phyloP scores from a whole-genome alignment of 2,888 invertebrate genomes.

The Cremastobaeus sp. region DNA sequence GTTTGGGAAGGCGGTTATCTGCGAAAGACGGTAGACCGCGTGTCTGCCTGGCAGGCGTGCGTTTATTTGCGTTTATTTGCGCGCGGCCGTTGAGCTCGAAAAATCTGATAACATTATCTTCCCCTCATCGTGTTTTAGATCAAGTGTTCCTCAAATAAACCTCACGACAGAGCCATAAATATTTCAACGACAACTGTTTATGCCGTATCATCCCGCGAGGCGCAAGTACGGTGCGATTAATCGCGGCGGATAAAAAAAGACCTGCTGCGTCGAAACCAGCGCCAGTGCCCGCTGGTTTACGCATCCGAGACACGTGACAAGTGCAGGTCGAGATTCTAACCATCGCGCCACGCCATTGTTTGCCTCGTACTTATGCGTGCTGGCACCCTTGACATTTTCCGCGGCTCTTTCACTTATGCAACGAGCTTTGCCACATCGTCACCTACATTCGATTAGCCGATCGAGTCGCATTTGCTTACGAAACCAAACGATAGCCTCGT shows the following conservation, averaged over 20 bases:
- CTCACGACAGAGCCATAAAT: slow-evolving; percentile 35
- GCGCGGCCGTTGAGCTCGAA: slow-evolving; percentile 19
- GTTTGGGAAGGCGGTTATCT: slow-evolving; percentile 44
- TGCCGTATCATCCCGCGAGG: slow-evolving; percentile 23
- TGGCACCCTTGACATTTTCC: slow-evolving; percentile 73
- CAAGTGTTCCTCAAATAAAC: slow-evolving; percentile 52
- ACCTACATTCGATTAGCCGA: slow-evolving; percentile 66
- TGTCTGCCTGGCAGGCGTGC: slow-evolving; percentile 43
- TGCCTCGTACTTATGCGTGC: slow-evolving; percentile 57
- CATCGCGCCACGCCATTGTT: slow-evolving; percentile 49
- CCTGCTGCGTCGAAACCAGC: too few species aligned
- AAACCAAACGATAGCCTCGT: not conserved
- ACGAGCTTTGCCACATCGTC: slow-evolving; percentile 66
- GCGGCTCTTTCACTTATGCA: slow-evolving; percentile 73
- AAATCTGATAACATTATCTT: slow-evolving; percentile 53
- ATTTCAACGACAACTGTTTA: slow-evolving; percentile 43
- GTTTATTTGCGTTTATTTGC: slow-evolving; percentile 48
- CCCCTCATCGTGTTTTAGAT: slow-evolving; percentile 40
- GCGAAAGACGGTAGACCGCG: slow-evolving; percentile 48
- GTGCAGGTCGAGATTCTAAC: too few species aligned
- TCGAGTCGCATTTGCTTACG: slow-evolving; percentile 28
- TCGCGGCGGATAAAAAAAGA: slow-evolving; percentile 25
- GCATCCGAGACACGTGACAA: too few species aligned
- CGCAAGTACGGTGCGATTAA: slow-evolving; percentile 39
- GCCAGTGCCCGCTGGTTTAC: too few species aligned